Evolutionary conservation across 2,888 invertebrate genomes (phyloP), one percentile per base, ranked within the genome.

Genomic region (Ptilodon capucinus): DNA sequence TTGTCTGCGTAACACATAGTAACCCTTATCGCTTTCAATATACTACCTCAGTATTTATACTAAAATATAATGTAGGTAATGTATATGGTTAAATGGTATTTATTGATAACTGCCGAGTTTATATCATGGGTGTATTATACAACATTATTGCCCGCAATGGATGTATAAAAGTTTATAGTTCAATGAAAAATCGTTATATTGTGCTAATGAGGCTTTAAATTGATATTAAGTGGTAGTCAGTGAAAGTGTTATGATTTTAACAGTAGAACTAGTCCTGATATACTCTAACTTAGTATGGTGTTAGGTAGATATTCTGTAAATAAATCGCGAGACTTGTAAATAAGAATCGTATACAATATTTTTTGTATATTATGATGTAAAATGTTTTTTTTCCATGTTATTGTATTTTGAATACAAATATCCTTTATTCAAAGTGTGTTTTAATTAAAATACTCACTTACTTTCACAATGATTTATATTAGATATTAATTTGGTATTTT

Each of bases 401-500:
- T 46, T 48, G 35, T 19, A 19, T 34, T 34, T 36, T 32, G 18
- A 18, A 40, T 38, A 47, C 47, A 51, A 42, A 54, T 52, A 50
- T 21, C 57, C 50, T 60, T 61, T 59, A 51, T 60, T 62, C 18
- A 40, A 19, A 7, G 42, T 9, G 0, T 30, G 42, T 63, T 57
- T 63, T 51, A 54, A 28, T 42, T 58, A 8, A 14, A 32, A 32
- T 14, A 8, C 5, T 32, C 5, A 32, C 14, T 1, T 6, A 32
- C 13, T 23, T 25, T 44, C 35, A 32, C 18, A 23, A n/a, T 9
- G 3, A 25, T 14, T 9, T 13, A 36, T 13, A 36, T 23, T 34
- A 2, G 28, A 4, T 32, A 35, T 28, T 11, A 59, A 13, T 38
- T 30, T 1, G 66, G 54, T 28, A 88, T 79, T 67, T 76, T 83